Conservation (phyloP, 1,140 invertebrate species). For the Zaprionus africanus region DNA sequence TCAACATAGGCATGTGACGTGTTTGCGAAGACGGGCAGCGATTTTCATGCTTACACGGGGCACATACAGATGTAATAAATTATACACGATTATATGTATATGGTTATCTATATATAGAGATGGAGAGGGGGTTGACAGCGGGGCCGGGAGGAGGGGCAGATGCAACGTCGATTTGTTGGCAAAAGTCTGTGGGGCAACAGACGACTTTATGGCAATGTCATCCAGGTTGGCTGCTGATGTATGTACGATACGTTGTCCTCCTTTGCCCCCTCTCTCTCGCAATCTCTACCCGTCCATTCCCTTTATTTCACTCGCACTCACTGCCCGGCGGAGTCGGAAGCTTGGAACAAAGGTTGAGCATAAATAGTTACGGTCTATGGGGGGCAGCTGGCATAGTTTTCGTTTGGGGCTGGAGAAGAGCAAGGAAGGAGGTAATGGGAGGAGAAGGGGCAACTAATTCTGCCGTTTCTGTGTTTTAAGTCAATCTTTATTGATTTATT, state of each 20-base stretch:
- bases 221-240: slow-evolving; percentile 19
- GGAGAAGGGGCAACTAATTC: slow-evolving; percentile 18
- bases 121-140: background rate
- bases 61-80: slow-evolving; percentile 23
- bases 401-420: background rate
- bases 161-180: slow-evolving; percentile 24
- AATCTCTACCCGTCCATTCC: background rate
- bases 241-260: background rate
- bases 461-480: slow-evolving; percentile 41
- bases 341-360: slow-evolving; percentile 16
- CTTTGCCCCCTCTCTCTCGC: background rate
- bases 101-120: slow-evolving; percentile 2
- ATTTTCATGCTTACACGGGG: slow-evolving; percentile 5
- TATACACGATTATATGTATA: slow-evolving; percentile 14
- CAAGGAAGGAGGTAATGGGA: background rate
- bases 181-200: slow-evolving; percentile 5
- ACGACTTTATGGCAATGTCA: slow-evolving; percentile 49
- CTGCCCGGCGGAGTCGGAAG: background rate
- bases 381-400: background rate
- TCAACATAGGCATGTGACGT: slow-evolving; percentile 54
- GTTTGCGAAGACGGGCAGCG: slow-evolving; percentile 19
- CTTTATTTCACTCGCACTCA: background rate
- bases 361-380: slow-evolving; percentile 24
- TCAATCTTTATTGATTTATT: slow-evolving; percentile 79
- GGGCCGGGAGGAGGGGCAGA: background rate